Conservation (phyloP, 2,888 invertebrate species). For the Lapara coniferarum region DNA sequence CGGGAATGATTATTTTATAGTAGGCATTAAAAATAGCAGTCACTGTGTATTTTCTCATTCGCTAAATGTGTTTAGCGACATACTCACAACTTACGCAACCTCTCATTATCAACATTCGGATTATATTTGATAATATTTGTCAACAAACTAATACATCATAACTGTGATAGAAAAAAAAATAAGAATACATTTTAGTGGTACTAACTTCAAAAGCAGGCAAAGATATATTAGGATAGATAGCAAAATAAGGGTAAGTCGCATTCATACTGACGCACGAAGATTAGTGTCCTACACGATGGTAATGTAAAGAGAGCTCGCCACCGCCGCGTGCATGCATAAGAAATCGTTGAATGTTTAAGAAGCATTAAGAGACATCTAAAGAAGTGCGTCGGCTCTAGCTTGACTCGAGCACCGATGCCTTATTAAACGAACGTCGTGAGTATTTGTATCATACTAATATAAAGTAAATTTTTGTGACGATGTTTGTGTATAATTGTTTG, state of each 20-base stretch:
- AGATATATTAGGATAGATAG: slow-evolving; percentile 9
- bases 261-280: slow-evolving; percentile 24
- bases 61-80: too few species aligned
- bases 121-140: too few species aligned
- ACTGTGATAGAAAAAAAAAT: background rate
- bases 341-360: slow-evolving; percentile 25
- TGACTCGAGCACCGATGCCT: background rate
- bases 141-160: background rate
- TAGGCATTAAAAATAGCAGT: too few species aligned
- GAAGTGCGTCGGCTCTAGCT: slow-evolving; percentile 8
- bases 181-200: background rate
- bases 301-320: slow-evolving; percentile 22
- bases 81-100: too few species aligned
- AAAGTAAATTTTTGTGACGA: too few species aligned
- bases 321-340: slow-evolving; percentile 24
- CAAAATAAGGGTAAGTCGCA: slow-evolving; percentile 20
- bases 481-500: too few species aligned
- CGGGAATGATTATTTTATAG: too few species aligned
- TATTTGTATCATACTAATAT: too few species aligned
- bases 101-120: too few species aligned
- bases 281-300: slow-evolving; percentile 26
- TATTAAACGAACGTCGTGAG: background rate
- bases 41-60: too few species aligned
- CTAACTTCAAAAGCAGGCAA: background rate
- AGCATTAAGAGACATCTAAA: slow-evolving; percentile 20